A percentile compares a stretch with the other conserved stretches of the same genome.
Evolutionary conservation across 2,113 vertebrate genomes (phyloP).

Genomic region (Pseudolaguvia tuberculata): DNA sequence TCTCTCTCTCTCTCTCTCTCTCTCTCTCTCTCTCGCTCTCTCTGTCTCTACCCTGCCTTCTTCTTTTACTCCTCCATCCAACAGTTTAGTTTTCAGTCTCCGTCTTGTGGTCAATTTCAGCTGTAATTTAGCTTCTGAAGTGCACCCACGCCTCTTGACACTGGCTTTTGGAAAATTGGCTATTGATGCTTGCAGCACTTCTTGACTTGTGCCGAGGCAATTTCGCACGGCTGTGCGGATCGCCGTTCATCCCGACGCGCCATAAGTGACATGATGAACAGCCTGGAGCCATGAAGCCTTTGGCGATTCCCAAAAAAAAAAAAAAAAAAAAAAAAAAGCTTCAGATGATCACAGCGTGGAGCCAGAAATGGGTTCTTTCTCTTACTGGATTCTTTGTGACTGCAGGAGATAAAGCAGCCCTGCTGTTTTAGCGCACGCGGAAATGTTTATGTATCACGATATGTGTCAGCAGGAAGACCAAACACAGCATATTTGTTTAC

Average conservation of each 20-base stretch:
- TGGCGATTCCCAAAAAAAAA: neutral
- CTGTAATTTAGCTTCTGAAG: constrained; percentile 47
- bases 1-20: neutral
- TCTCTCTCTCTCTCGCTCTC: too few relatives aligned
- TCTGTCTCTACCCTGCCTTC: neutral
- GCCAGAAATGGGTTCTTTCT: constrained; percentile 18
- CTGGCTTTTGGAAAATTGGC: constrained; percentile 49
- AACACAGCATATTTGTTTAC: constrained; percentile 9
- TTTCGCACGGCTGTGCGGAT: constrained; percentile 30
- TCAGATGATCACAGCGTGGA: constrained; percentile 21
- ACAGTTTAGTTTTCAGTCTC: constrained; percentile 38
- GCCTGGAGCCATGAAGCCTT: constrained; percentile 17
- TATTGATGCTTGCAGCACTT: constrained; percentile 52
- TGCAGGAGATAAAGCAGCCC: neutral
- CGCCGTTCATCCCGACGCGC: constrained; percentile 13
- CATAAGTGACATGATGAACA: constrained; percentile 45
- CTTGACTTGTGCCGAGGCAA: constrained; percentile 43
- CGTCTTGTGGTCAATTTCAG: constrained; percentile 48
- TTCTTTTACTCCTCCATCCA: neutral
- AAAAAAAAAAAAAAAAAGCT: neutral
- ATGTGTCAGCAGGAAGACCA: neutral
- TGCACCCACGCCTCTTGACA: constrained; percentile 47
- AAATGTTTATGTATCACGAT: constrained; percentile 3
- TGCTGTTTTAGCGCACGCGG: neutral
- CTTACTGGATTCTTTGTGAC: constrained; percentile 4